A percentile compares a stretch with the other conserved stretches of the same genome.
phyloP scores from a whole-genome alignment of 37 sponge, comb jelly and placozoan genomes.

The Geodia barretti region DNA sequence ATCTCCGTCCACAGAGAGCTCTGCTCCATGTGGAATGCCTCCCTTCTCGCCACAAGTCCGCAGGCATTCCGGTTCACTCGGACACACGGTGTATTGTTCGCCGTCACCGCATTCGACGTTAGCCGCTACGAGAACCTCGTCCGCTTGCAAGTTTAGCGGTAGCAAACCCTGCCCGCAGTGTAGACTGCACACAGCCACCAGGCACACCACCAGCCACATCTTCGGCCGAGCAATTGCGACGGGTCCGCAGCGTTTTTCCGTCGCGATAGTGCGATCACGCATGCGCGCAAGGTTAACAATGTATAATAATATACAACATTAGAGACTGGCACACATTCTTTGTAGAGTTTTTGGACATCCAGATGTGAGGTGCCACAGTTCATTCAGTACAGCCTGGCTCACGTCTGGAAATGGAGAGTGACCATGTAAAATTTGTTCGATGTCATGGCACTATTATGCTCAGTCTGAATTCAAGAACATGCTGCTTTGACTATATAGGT shows the following conservation, averaged over 20 bases:
- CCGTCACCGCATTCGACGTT: not conserved
- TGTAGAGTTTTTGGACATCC: slow-evolving; percentile 52
- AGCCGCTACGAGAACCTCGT: not conserved
- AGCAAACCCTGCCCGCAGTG: not conserved
- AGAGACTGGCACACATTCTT: slow-evolving; percentile 19
- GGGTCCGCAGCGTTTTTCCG: not conserved
- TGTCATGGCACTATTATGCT: too few species aligned
- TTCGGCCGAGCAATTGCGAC: too few species aligned
- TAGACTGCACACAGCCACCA: not conserved
- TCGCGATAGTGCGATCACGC: too few species aligned
- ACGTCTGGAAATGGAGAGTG: too few species aligned
- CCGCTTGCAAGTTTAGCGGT: not conserved
- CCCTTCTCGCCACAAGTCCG: not conserved
- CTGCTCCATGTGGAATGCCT: not conserved
- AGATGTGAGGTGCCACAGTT: slow-evolving; percentile 60
- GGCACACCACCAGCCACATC: not conserved
- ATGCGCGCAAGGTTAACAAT: not conserved
- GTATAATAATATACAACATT: too few species aligned
- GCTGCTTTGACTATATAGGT: too few species aligned
- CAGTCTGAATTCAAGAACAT: too few species aligned
- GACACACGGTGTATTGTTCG: not conserved
- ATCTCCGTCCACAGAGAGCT: not conserved
- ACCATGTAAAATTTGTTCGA: too few species aligned
- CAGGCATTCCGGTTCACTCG: not conserved
- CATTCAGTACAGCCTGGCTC: slow-evolving; percentile 6